These are phyloP conservation scores for Otolemur garnettii DNA, from an alignment of 2,113 vertebrate genomes.

Conservation along the genomic window DNA sequence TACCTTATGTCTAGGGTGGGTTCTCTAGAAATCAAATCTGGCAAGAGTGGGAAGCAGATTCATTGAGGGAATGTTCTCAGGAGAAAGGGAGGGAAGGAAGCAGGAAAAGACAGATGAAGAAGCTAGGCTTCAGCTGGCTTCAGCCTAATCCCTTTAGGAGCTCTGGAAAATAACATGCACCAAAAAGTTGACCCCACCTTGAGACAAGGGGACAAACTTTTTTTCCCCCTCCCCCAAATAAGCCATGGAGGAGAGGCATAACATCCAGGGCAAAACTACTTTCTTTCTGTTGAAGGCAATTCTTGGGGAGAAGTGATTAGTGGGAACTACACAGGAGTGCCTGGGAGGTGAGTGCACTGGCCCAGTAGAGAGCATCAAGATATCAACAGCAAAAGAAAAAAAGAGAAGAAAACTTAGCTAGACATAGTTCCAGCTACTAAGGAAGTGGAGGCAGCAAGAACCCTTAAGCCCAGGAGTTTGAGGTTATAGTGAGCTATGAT, in stretches of 20 bases:
- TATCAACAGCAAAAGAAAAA: neutral
- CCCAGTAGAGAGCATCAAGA: neutral
- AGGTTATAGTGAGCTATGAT: too few relatives aligned
- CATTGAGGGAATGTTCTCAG: neutral
- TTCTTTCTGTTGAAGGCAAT: neutral
- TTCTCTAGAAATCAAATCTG: neutral
- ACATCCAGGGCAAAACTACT: neutral
- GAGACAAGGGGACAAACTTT: neutral
- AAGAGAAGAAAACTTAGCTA: too few relatives aligned
- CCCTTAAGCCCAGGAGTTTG: too few relatives aligned
- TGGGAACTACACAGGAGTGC: neutral
- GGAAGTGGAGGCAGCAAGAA: too few relatives aligned
- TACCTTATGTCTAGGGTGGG: neutral
- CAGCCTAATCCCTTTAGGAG: neutral
- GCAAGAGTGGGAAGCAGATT: neutral
- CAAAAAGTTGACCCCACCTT: neutral
- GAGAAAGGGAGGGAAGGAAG: neutral
- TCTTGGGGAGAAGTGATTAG: neutral
- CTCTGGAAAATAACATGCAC: neutral
- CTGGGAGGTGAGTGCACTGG: neutral
- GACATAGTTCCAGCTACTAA: too few relatives aligned
- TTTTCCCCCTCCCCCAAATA: neutral
- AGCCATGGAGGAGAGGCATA: neutral
- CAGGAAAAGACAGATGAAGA: neutral
- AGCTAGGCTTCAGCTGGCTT: neutral